A percentile compares a stretch with the other conserved stretches of the same genome.
Conservation (phyloP, 2,113 vertebrate genomes). For the Cairina moschata region DNA sequence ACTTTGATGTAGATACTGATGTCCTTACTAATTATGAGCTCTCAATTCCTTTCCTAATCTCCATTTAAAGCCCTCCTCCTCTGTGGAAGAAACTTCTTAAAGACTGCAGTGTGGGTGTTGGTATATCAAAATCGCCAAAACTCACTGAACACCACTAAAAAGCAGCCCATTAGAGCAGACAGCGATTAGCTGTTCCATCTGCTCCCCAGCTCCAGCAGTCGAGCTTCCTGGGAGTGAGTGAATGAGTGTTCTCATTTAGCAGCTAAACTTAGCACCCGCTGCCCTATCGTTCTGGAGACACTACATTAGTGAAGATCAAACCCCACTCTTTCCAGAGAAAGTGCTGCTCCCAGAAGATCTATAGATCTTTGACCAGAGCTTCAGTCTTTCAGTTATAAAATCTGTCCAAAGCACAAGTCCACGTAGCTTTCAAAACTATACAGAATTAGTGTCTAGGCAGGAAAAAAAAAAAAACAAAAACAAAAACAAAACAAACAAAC, state of each 20-base stretch:
- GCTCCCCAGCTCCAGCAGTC: not conserved
- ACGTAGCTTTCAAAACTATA: not conserved
- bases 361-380: not conserved
- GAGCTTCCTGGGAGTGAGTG: not conserved
- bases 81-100: not conserved
- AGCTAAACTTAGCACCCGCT: not conserved
- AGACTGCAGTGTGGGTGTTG: not conserved
- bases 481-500: not conserved
- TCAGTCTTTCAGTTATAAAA: not conserved
- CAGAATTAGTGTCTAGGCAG: not conserved
- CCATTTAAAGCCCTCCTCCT: not conserved
- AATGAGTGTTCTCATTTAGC: not conserved
- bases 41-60: not conserved
- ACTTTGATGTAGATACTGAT: not conserved
- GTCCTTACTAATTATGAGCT: not conserved
- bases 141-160: not conserved
- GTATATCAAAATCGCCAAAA: not conserved
- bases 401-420: not conserved
- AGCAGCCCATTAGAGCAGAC: not conserved
- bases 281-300: not conserved
- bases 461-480: not conserved
- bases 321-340: not conserved
- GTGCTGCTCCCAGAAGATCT: not conserved
- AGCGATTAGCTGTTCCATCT: not conserved
- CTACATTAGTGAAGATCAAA: not conserved